These are phyloP conservation scores for Cryptoprocta ferox DNA, from an alignment of 2,797 vertebrate species.

Conservation along the genomic window DNA sequence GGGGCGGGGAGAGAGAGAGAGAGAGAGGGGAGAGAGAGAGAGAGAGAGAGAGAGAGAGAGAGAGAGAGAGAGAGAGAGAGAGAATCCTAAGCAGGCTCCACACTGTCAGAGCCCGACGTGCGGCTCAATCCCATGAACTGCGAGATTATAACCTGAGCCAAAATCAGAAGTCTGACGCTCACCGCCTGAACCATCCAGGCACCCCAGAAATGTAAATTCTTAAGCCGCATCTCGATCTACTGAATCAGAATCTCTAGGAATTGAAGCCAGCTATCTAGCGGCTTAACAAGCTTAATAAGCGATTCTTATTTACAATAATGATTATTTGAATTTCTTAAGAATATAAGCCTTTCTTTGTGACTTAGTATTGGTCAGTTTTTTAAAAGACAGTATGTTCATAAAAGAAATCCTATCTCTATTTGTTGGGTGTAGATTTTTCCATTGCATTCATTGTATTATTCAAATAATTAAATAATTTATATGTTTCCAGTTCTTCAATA, in stretches of 20 bases:
- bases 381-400: not conserved
- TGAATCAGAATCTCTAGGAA: not conserved
- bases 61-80: too few relatives aligned
- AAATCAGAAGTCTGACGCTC: too few relatives aligned
- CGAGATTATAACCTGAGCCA: too few relatives aligned
- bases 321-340: not conserved
- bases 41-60: too few relatives aligned
- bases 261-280: not conserved
- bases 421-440: not conserved
- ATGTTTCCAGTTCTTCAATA: not conserved
- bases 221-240: too few relatives aligned
- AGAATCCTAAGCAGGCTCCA: too few relatives aligned
- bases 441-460: not conserved
- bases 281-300: not conserved
- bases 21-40: too few relatives aligned
- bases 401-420: not conserved
- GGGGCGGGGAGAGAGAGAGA: too few relatives aligned
- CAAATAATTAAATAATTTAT: not conserved
- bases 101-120: too few relatives aligned
- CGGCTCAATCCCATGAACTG: too few relatives aligned
- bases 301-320: not conserved
- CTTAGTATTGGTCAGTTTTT: not conserved
- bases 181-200: too few relatives aligned
- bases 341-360: not conserved
- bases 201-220: not conserved